Evolutionary conservation across 2,888 invertebrate species (phyloP), one percentile per base, ranked within the genome.

Genomic region (Brachypalpus laphriformis): DNA sequence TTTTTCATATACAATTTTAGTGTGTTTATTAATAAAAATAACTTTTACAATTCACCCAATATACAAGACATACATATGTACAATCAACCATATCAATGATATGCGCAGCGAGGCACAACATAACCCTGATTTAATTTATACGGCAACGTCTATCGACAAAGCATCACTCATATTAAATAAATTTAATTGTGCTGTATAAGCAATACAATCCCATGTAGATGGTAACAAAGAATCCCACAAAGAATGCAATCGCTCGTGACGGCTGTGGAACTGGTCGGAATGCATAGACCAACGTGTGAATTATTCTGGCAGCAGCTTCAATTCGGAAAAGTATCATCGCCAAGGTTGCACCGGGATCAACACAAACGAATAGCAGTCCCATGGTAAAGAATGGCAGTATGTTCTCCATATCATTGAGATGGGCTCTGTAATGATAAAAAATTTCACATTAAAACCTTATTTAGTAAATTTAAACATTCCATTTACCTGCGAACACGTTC

Each of bases 401-500:
- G 90, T 95, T 95, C 90, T 95, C 95, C 90, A 95, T 89, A 89
- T 95, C 95, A 88, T 95, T 95, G 88, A 93, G 92, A 89, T 95
- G 95, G 2, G 94, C 95, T 88, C 95, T 95, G 90, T 7, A 92
- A 91, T 72, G 85, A 86, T 56, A 65, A 18, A 47, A 31, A 22
- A 45, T 40, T 40, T 11, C 6, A 0, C 11, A 28, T 1, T 47
- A 0, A 18, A 16, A 16, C 6, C 7, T 57, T 28, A 31, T 34
- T 56, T 51, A 34, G 31, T 34, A n/a, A 20, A 20, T 1, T 31
- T 14, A n/a, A 8, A 11, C 9, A 22, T 18, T 14, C 31, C 11
- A 87, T 88, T 88, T 82, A 93, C 89, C 94, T 89, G 83, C 93
- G 90, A 22, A 93, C 92, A 71, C 94, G 91, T 87, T 94, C 94